These are phyloP conservation scores for Sapayoa aenigma DNA, from an alignment of 2,113 vertebrate species.

Conservation along the genomic window DNA sequence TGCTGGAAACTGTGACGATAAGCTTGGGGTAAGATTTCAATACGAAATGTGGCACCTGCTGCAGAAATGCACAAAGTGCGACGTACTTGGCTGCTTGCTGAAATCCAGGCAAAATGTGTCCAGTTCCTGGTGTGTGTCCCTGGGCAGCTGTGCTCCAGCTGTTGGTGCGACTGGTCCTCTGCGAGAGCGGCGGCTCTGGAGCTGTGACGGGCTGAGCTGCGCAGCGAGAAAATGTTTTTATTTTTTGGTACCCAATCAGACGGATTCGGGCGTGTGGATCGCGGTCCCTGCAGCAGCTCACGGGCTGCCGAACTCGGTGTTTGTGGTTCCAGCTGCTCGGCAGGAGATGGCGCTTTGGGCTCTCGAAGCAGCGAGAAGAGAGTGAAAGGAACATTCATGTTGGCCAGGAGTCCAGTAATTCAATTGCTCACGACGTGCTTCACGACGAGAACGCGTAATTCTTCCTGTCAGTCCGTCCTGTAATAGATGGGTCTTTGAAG, in stretches of 20 bases:
- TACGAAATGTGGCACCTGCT: neutral
- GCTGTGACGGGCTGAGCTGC: neutral
- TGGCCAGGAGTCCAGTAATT: neutral
- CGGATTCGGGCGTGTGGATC: neutral
- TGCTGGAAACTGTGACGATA: neutral
- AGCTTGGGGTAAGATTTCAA: neutral
- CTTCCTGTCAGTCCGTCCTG: constrained; percentile 26
- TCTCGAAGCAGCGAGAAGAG: neutral
- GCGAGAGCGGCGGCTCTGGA: neutral
- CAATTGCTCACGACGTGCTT: constrained; percentile 20
- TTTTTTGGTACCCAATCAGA: too few species aligned
- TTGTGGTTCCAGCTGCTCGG: neutral
- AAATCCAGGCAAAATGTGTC: neutral
- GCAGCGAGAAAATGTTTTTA: neutral
- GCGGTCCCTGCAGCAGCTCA: neutral
- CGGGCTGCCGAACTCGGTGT: neutral
- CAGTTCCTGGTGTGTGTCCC: neutral
- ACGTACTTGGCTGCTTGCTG: neutral
- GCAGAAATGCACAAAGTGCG: neutral
- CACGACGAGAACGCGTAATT: constrained; percentile 12
- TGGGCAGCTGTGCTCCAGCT: neutral
- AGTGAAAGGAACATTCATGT: neutral
- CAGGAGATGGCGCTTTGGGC: constrained; percentile 53
- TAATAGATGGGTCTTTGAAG: constrained; percentile 22
- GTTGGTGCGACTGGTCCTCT: neutral